These are phyloP conservation scores for Eurystomus gularis DNA, from an alignment of 2,113 vertebrate genomes.

Conservation along the genomic window DNA sequence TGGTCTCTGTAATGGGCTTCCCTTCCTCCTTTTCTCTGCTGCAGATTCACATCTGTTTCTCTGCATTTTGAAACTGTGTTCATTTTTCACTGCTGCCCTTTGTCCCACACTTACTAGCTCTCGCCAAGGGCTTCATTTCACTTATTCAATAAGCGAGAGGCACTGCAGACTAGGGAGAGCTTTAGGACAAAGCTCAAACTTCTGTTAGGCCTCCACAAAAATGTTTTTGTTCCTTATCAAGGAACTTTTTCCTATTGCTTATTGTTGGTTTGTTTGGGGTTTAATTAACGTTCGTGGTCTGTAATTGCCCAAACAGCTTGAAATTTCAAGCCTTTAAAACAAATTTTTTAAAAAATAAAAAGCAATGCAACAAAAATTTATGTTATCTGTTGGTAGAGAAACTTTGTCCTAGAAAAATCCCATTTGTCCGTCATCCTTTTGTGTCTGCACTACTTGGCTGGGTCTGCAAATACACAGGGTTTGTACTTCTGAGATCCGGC, in stretches of 20 bases:
- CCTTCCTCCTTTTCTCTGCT: constrained; percentile 17
- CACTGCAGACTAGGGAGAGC: constrained; percentile 60
- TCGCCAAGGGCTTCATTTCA: constrained; percentile 69
- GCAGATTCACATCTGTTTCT: constrained; percentile 75
- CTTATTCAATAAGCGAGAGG: constrained; percentile 72
- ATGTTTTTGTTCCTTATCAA: constrained; percentile 44
- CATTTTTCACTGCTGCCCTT: constrained; percentile 73
- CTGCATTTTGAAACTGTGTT: constrained; percentile 62
- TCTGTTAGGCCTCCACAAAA: constrained; percentile 46
- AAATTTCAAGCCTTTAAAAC: not conserved
- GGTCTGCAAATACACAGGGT: rapidly evolving
- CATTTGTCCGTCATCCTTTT: not conserved
- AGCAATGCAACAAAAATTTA: not conserved
- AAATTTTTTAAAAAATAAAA: not conserved
- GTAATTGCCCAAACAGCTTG: not conserved
- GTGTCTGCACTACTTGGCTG: rapidly evolving
- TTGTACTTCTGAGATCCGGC: not conserved
- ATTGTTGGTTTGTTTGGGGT: not conserved
- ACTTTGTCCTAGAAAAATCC: not conserved
- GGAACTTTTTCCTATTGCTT: not conserved
- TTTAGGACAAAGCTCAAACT: constrained; percentile 64
- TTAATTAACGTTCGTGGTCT: not conserved
- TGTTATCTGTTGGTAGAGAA: not conserved
- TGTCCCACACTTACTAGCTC: constrained; percentile 58
- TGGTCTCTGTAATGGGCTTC: constrained; percentile 4